A percentile compares a stretch with the other conserved stretches of the same genome.
phyloP scores from a whole-genome alignment of 2,113 vertebrate genomes.

The Puma concolor region DNA sequence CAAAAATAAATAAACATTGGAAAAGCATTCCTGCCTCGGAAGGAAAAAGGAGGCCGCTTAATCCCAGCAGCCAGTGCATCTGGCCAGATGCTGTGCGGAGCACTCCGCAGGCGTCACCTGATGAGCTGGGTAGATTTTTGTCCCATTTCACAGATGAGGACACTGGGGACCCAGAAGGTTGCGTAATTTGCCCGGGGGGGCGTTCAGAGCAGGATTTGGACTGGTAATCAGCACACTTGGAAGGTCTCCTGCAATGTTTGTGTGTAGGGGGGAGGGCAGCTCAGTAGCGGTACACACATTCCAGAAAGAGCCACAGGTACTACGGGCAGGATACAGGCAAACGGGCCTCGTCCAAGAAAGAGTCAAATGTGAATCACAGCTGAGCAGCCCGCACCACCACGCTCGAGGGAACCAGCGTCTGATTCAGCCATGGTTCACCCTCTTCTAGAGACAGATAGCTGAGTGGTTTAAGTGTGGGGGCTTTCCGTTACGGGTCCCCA shows the following conservation, averaged over 20 bases:
- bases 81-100: background rate
- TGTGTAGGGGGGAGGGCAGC: no score
- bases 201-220: background rate
- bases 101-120: background rate
- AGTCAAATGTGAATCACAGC: background rate
- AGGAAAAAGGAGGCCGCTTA: background rate
- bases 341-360: background rate
- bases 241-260: background rate
- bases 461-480: background rate
- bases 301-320: background rate
- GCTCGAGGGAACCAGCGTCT: accelerated
- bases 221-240: background rate
- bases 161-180: background rate
- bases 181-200: background rate
- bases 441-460: background rate
- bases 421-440: background rate
- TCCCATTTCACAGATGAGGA: background rate
- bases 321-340: background rate
- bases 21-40: background rate
- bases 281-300: no score
- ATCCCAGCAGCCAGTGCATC: background rate
- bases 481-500: background rate
- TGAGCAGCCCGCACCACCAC: accelerated
- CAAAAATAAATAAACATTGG: background rate
- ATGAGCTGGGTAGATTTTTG: background rate